Conservation (phyloP, 2,888 invertebrate species). For the Agrochola circellaris region DNA sequence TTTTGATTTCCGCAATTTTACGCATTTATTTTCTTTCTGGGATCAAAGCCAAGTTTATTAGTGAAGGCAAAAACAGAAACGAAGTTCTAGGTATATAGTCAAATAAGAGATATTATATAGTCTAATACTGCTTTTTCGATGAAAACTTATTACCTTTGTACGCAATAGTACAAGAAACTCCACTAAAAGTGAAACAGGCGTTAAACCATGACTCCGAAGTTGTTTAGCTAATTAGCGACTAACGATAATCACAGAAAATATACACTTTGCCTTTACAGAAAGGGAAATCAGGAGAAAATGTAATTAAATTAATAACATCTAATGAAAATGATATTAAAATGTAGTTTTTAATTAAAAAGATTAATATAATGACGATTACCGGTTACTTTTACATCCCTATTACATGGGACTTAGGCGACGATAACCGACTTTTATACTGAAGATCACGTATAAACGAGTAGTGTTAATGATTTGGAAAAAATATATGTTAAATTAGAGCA, state of each 20-base stretch:
- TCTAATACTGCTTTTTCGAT: not conserved
- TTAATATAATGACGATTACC: not conserved
- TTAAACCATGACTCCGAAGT: constrained; percentile 8
- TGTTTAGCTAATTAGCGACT: constrained; percentile 24
- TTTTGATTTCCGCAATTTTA: too few relatives aligned
- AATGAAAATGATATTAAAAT: constrained; percentile 35
- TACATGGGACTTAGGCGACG: too few relatives aligned
- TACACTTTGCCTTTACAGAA: constrained; percentile 1
- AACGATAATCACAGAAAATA: constrained; percentile 23
- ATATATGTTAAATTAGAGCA: too few relatives aligned
- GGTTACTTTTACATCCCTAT: constrained; percentile 4
- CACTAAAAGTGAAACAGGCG: constrained; percentile 32
- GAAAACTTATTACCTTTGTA: not conserved
- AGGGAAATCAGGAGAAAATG: constrained; percentile 47
- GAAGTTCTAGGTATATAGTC: too few relatives aligned
- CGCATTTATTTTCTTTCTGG: too few relatives aligned
- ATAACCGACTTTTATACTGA: too few relatives aligned
- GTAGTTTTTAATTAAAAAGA: constrained; percentile 22
- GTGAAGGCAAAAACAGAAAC: too few relatives aligned
- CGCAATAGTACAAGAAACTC: constrained; percentile 16
- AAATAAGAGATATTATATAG: too few relatives aligned
- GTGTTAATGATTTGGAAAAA: too few relatives aligned
- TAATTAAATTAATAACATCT: constrained; percentile 29
- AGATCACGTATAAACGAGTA: too few relatives aligned
- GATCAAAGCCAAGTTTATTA: too few relatives aligned